Percentiles rank a stretch among this genome's conserved stretches.
phyloP scores from a whole-genome alignment of 2,797 vertebrate species.

The Takifugu rubripes region DNA sequence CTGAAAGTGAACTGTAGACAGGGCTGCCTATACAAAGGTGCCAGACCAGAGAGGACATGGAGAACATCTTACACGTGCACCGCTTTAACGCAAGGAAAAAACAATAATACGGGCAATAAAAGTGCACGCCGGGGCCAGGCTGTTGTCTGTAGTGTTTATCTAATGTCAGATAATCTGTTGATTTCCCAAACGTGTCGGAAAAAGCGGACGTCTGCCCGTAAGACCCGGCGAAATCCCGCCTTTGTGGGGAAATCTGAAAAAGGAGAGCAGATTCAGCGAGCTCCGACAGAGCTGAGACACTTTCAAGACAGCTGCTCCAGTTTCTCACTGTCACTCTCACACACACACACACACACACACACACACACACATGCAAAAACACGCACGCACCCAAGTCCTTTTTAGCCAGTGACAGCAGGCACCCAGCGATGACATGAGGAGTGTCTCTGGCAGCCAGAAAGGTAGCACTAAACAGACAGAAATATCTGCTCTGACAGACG shows the following conservation, averaged over 20 bases:
- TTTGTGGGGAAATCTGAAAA: constrained; percentile 25
- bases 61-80: neutral
- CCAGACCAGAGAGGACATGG: neutral
- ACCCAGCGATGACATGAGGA: constrained; percentile 78
- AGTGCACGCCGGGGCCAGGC: too few relatives aligned
- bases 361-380: constrained; percentile 36
- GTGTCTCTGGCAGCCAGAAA: constrained; percentile 73
- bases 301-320: constrained; percentile 70
- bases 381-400: constrained; percentile 63
- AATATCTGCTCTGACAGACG: constrained; percentile 85
- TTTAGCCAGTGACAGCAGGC: constrained; percentile 78
- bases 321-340: constrained; percentile 61
- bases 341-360: constrained; percentile 28
- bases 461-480: constrained; percentile 84
- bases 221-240: constrained; percentile 25
- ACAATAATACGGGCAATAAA: too few relatives aligned
- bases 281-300: constrained; percentile 61
- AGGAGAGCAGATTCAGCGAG: constrained; percentile 52
- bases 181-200: neutral
- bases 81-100: neutral
- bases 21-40: neutral
- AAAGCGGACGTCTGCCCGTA: constrained; percentile 30
- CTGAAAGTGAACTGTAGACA: neutral
- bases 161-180: neutral
- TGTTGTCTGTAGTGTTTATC: neutral